Conservation (phyloP, 2,888 invertebrate genomes). For the Coenonympha glycerion region DNA sequence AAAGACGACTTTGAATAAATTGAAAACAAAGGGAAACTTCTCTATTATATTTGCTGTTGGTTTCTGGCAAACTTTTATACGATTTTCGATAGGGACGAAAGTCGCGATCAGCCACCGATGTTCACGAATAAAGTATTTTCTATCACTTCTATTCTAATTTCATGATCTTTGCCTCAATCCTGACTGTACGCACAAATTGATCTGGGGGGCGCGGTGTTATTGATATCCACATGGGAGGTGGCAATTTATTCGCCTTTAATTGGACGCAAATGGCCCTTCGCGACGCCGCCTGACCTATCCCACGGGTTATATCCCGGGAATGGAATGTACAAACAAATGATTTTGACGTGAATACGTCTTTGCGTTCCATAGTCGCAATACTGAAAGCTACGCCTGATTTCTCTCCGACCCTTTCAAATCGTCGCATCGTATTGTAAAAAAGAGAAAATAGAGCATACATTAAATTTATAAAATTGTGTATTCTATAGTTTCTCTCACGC, state of each 20-base stretch:
- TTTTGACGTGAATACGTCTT: neutral
- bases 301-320: slow-evolving; percentile 9
- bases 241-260: slow-evolving; percentile 56
- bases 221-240: slow-evolving; percentile 58
- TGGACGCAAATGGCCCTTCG: slow-evolving; percentile 41
- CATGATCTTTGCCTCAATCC: slow-evolving; percentile 38
- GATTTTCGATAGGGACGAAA: too few species aligned
- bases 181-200: slow-evolving; percentile 51
- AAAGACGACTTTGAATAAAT: too few species aligned
- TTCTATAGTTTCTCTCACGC: too few species aligned
- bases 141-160: neutral
- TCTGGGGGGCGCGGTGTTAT: slow-evolving; percentile 48
- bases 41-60: too few species aligned
- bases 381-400: too few species aligned
- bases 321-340: neutral
- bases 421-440: too few species aligned
- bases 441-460: too few species aligned
- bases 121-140: neutral
- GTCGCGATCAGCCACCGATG: neutral
- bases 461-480: too few species aligned
- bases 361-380: too few species aligned
- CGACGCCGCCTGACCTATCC: slow-evolving; percentile 19
- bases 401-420: too few species aligned
- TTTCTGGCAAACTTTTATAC: too few species aligned
- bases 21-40: too few species aligned